Base-by-base conservation (phyloP, 2,113 vertebrate genomes). In the Camelus bactrianus region DNA sequence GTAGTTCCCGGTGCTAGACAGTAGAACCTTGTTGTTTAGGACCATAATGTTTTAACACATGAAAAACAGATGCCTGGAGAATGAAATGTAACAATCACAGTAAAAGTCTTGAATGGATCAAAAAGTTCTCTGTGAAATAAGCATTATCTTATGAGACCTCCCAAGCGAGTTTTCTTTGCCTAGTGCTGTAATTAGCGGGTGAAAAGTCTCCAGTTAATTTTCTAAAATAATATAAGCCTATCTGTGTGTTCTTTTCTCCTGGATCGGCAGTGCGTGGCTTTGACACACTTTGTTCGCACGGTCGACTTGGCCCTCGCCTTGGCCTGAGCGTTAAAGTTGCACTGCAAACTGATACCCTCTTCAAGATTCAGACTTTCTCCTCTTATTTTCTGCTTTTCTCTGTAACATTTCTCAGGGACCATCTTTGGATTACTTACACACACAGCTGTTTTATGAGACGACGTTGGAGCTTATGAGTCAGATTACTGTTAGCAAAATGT, bases 401-500 rank as follows among this genome's bases (percentile, higher is more conserved):
- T 88, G 73, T 7, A 62, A 97, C 96, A 42, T 96, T 98, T 81
- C 67, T 58, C 56, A 77, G 97, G 94, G 92, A 92, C 97, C 91
- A 85, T 98, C 97, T 98, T 4, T 93, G 96, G 93, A 97, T 97
- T 97, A 92, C 98, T 98, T 72, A 0, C 92, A 96, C 69, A 93
- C 98, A 99, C 98, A 97, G 96, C 99, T 99, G 98, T 98, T 98
- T 98, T 98, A 98, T 97, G 98, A 98, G 98, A 97, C 98, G 97
- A 3, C 98, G 96, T 98, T 98, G 99, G 99, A 99, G 98, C 96
- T 98, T 99, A 98, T 99, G 99, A 99, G 98, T 99, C 98, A 99
- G 98, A 98, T 98, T 97, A 95, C 98, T 98, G 98, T 98, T 98
- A 97, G 98, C 98, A 98, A 98, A 98, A 99, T 98, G 98, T 99